Conservation (phyloP, 2,797 vertebrate species). For the Micrastur ruficollis region DNA sequence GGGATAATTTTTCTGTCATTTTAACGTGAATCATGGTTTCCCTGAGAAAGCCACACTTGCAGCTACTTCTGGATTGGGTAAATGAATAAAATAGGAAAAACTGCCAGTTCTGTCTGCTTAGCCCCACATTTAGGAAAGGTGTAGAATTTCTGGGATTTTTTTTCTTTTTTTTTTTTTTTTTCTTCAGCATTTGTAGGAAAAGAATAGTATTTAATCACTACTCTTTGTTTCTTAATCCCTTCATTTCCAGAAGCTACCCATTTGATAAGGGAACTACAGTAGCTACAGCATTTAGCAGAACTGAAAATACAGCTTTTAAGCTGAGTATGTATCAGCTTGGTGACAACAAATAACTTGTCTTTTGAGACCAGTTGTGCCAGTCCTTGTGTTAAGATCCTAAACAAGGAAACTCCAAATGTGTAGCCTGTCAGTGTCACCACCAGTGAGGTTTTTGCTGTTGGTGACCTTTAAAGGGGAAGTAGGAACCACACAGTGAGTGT, state of each 20-base stretch:
- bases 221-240: neutral
- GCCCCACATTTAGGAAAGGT: neutral
- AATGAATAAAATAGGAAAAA: neutral
- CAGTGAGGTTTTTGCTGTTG: neutral
- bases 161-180: too few species aligned
- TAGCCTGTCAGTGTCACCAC: neutral
- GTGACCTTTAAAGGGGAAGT: slow-evolving; percentile 21
- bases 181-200: neutral
- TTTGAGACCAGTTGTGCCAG: neutral
- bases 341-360: neutral
- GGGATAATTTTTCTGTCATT: neutral
- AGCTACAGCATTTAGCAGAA: neutral
- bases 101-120: neutral
- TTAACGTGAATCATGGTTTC: neutral
- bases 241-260: neutral
- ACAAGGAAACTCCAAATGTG: neutral
- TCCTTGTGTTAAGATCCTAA: neutral
- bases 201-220: neutral
- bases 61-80: neutral
- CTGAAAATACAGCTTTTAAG: neutral
- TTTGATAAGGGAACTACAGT: neutral
- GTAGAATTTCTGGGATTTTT: neutral
- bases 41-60: neutral
- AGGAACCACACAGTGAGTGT: neutral
- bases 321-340: neutral